Evolutionary conservation across 2,888 invertebrate species (phyloP).

Genomic region (Synergus gifuensis): DNA sequence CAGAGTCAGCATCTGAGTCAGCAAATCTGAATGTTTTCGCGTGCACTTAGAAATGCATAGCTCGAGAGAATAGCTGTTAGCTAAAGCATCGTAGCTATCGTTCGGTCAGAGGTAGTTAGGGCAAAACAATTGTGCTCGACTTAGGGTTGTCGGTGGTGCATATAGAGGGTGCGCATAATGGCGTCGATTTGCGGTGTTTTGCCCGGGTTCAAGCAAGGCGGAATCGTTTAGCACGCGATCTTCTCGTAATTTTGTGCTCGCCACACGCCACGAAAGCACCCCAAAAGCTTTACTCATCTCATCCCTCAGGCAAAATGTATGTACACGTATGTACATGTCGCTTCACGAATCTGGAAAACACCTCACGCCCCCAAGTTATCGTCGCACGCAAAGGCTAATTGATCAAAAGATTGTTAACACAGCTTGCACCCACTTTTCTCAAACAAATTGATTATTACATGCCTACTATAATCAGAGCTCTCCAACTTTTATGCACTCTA

Average conservation of each 20-base stretch:
- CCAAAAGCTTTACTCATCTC: slow-evolving; percentile 39
- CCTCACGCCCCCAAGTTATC: slow-evolving; percentile 21
- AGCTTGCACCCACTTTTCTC: slow-evolving; percentile 50
- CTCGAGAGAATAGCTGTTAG: slow-evolving; percentile 16
- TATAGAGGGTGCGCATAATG: slow-evolving; percentile 52
- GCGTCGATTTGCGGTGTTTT: slow-evolving; percentile 66
- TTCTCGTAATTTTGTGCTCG: slow-evolving; percentile 73
- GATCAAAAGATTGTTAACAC: slow-evolving; percentile 63
- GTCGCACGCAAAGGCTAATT: slow-evolving; percentile 44
- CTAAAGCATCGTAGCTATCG: slow-evolving; percentile 30
- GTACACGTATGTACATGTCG: slow-evolving; percentile 16
- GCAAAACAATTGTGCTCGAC: slow-evolving; percentile 40
- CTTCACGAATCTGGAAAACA: background rate
- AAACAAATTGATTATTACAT: slow-evolving; percentile 60
- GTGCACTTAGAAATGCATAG: slow-evolving; percentile 40
- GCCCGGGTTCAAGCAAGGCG: slow-evolving; percentile 58
- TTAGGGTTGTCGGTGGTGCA: slow-evolving; percentile 45
- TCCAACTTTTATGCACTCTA: background rate
- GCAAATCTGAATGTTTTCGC: background rate
- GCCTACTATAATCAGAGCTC: slow-evolving; percentile 9
- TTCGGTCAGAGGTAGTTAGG: slow-evolving; percentile 26
- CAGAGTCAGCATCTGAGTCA: background rate
- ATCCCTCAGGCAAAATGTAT: slow-evolving; percentile 40
- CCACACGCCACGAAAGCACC: slow-evolving; percentile 51
- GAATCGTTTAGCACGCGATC: slow-evolving; percentile 76